Evolutionary conservation across 2,797 vertebrate species (phyloP).

Genomic region (Tympanoctomys barrerae): DNA sequence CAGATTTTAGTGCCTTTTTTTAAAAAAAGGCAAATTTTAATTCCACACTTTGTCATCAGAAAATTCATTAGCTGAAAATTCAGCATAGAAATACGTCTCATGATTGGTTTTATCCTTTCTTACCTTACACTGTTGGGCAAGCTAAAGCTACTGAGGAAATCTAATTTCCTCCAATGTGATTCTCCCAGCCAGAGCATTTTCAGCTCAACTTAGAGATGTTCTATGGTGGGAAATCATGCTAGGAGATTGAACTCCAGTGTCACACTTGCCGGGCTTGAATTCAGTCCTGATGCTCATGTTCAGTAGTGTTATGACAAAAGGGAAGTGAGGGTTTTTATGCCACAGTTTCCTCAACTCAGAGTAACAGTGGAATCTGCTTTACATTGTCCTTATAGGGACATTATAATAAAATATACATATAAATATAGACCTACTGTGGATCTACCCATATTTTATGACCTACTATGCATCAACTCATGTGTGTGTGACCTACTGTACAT

Average conservation of each 20-base stretch:
- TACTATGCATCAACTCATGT: background rate
- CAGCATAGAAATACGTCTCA: background rate
- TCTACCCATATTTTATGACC: too few relatives aligned
- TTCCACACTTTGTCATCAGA: background rate
- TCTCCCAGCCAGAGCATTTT: background rate
- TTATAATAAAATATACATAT: background rate
- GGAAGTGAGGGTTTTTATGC: background rate
- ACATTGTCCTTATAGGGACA: background rate
- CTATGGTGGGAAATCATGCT: rapidly evolving
- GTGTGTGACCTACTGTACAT: background rate
- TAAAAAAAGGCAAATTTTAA: background rate
- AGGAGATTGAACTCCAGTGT: background rate
- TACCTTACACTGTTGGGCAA: background rate
- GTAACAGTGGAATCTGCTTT: background rate
- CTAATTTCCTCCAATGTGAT: background rate
- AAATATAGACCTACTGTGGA: background rate
- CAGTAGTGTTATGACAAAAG: background rate
- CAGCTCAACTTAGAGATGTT: too few relatives aligned
- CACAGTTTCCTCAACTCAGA: background rate
- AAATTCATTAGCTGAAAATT: background rate
- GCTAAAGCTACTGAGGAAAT: background rate
- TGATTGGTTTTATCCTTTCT: background rate
- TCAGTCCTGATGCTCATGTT: background rate
- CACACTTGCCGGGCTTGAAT: background rate
- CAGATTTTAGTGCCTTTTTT: background rate